Evolutionary conservation across 1,140 invertebrate species (phyloP).

Genomic region (Anadara kagoshimensis): DNA sequence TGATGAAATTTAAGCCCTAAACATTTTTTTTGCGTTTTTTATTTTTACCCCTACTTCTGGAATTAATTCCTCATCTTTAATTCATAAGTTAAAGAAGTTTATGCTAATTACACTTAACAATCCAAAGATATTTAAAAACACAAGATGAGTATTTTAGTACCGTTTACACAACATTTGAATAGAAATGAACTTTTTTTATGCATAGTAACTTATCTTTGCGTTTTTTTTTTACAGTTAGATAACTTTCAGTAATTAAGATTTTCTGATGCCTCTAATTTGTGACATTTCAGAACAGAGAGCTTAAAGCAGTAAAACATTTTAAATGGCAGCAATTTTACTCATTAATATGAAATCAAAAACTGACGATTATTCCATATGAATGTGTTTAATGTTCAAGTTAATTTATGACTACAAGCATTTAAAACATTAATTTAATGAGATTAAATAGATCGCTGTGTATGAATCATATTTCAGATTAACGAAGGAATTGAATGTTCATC

Average conservation of each 20-base stretch:
- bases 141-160: too few species aligned
- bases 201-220: too few species aligned
- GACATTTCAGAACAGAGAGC: slow-evolving; percentile 21
- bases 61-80: too few species aligned
- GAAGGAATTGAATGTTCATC: background rate
- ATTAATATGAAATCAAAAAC: slow-evolving; percentile 39
- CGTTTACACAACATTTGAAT: too few species aligned
- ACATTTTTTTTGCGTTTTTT: slow-evolving; percentile 2
- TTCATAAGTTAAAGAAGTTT: too few species aligned
- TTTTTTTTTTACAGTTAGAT: too few species aligned
- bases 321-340: slow-evolving; percentile 26
- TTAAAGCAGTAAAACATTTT: slow-evolving; percentile 41
- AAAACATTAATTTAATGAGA: slow-evolving; percentile 31
- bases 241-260: too few species aligned
- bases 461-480: slow-evolving; percentile 18
- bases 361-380: background rate
- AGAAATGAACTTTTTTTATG: too few species aligned
- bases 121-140: too few species aligned
- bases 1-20: slow-evolving; percentile 34
- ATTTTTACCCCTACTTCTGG: too few species aligned
- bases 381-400: slow-evolving; percentile 19
- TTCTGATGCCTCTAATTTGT: slow-evolving; percentile 8
- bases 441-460: slow-evolving; percentile 16
- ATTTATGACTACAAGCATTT: slow-evolving; percentile 36
- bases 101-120: too few species aligned